Evolutionary conservation across 2,113 vertebrate genomes (phyloP), one percentile per base, ranked within the genome.

Genomic region (Tursiops truncatus): DNA sequence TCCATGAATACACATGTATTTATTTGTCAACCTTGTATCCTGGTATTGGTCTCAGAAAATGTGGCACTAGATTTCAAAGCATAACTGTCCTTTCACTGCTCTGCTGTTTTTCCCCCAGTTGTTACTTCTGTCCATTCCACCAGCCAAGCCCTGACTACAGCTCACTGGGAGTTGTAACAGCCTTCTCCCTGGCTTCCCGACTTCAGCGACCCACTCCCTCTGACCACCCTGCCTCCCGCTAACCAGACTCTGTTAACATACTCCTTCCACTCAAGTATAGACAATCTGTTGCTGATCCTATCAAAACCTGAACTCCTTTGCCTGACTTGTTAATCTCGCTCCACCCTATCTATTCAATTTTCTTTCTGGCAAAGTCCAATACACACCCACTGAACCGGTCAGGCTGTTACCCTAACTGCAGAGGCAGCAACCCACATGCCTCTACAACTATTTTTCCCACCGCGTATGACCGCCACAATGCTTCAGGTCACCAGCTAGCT

Each of bases 271-370:
- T 94, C 65, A 86, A 80, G n/a, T n/a, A 83, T 5, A 93, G 76
- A 91, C 60, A 77, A 68, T 41, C 88, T 82, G 74, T 7, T 87
- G 82, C 82, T 86, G 63, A 82, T 81, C 31, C 31, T 77, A 70
- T 93, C 47, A 89, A 83, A 95, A 89, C 44, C 44, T 23, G 86
- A 82, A 92, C 12, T 74, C 77, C 82, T 85, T 82, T 70, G 47
- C 68, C 68, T 70, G 73, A 91, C 23, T 80, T 76, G 28, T 44
- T 80, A 86, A 94, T 89, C 73, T 95, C 28, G 76, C 89, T 28
- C 36, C 85, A 86, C 89, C 71, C 68, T 93, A 23, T n/a, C 95
- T n/a, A 79, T 90, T 96, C 60, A 85, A 33, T 87, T 93, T 91
- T 47, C 81, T 95, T 93, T 79, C 95, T 50, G 73, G 95, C 82